A percentile compares a stretch with the other conserved stretches of the same genome.
Evolutionary conservation across 2,113 vertebrate genomes (phyloP).

Genomic region (Perognathus longimembris): DNA sequence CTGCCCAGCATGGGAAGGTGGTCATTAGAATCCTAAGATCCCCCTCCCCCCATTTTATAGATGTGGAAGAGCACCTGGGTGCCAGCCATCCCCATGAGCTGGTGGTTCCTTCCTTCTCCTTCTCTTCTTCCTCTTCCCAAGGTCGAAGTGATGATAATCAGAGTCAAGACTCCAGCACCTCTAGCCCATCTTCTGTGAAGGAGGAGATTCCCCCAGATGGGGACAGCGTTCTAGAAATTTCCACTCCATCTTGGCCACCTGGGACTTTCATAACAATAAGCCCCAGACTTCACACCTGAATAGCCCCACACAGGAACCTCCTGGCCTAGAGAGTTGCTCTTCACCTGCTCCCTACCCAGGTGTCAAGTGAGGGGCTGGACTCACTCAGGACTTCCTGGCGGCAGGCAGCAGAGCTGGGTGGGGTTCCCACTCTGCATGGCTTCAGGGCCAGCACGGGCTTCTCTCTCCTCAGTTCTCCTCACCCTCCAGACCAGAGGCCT

Average conservation of each 20-base stretch:
- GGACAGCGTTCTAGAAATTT: background rate
- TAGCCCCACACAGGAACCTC: background rate
- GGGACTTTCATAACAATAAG: background rate
- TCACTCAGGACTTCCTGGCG: background rate
- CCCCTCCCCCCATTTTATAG: background rate
- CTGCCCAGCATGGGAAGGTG: no score
- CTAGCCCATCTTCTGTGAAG: background rate
- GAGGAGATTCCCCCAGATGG: background rate
- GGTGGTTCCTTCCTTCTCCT: no score
- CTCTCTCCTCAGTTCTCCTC: fast-evolving
- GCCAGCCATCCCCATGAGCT: no score
- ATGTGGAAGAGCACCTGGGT: no score
- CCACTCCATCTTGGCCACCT: no score
- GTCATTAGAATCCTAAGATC: background rate
- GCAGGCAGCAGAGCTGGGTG: background rate
- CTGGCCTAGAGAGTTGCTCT: background rate
- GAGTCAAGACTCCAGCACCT: background rate
- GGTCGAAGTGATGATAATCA: background rate
- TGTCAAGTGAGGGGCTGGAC: background rate
- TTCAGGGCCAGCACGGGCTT: fast-evolving
- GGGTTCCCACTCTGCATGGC: background rate
- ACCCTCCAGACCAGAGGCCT: background rate
- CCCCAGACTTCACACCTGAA: background rate
- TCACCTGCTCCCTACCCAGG: background rate
- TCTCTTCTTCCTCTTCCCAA: no score